Conservation (phyloP, 2,888 invertebrate species). For the Megalurothrips usitatus region DNA sequence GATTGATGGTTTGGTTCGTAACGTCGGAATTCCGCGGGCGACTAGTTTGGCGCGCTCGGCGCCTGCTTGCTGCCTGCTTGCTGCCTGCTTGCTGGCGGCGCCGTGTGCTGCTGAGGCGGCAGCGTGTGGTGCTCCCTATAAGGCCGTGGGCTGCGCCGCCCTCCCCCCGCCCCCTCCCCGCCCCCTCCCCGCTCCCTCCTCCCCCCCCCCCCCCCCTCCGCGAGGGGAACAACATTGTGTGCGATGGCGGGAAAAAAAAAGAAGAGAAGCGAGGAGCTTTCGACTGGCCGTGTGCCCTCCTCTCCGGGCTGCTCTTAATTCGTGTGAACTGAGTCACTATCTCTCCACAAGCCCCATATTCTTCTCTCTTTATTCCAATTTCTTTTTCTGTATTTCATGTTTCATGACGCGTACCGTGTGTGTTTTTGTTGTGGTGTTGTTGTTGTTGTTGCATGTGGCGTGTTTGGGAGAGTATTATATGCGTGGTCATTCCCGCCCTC, state of each 20-base stretch:
- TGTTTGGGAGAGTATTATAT: background rate
- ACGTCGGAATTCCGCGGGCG: too few relatives aligned
- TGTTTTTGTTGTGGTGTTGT: background rate
- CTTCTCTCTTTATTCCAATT: too few relatives aligned
- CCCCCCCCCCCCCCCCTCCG: too few relatives aligned
- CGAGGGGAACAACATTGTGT: background rate
- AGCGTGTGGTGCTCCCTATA: background rate
- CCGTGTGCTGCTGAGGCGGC: too few relatives aligned
- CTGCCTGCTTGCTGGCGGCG: too few relatives aligned
- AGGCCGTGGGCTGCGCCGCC: background rate
- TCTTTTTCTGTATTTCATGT: too few relatives aligned
- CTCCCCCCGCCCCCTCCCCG: background rate
- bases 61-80: too few relatives aligned
- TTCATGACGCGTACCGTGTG: too few relatives aligned
- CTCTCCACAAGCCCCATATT: background rate
- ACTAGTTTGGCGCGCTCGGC: too few relatives aligned
- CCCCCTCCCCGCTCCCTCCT: too few relatives aligned
- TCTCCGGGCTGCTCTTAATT: background rate
- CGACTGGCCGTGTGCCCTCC: background rate
- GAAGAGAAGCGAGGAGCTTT: too few relatives aligned
- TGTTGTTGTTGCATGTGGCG: background rate
- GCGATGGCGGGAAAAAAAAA: constrained; percentile 4
- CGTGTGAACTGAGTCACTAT: constrained; percentile 12
- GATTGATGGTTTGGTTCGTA: too few relatives aligned
- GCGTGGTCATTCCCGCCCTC: background rate